Evolutionary conservation across 2,888 invertebrate species (phyloP), one percentile per base, ranked within the genome.

Genomic region (Eumerus sabulonum): DNA sequence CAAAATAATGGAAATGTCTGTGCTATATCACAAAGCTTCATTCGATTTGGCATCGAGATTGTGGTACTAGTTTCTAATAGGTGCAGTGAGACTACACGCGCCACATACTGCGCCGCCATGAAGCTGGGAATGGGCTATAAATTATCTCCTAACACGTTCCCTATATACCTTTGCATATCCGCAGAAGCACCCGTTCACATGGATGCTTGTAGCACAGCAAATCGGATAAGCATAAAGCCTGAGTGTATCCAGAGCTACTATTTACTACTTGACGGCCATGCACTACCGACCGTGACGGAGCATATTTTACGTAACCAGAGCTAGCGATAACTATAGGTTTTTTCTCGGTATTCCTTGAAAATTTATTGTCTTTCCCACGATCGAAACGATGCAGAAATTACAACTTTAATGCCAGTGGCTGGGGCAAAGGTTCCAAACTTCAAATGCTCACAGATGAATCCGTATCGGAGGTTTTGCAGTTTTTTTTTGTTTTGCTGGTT

Each of bases 1-100:
- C 64, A 68, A 74, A 74, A 79, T 79, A 79, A 79, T 79, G 79
- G 79, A 74, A 73, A 79, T 74, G 79, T 74, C 79, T 68, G 68
- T 54, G 74, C 77, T 40, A 54, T 48, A 73, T 63, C 53, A 63
- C 62, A 77, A 59, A 59, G 53, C 60, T 47, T 70, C 64, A 68
- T 79, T 72, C 67, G 77, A 63, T 73, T 72, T 77, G 73, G 70
- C 76, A 76, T 42, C 53, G 71, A 54, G 42, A 57, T 56, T 73
- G 35, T 38, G 62, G 56, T 73, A 38, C 53, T 67, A 68, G 59
- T 57, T 7, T 27, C 60, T 36, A 63, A 77, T 77, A 50, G 56
- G 50, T 62, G 44, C 60, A 51, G 4, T 40, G 53, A 63, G 63
- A 44, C 53, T 51, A 7, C 7, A 7, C 27, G 3, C 27, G 27